Percentiles rank a stretch among this genome's conserved stretches.
Conservation (phyloP, 2,113 vertebrate genomes). For the Puntigrus tetrazona region DNA sequence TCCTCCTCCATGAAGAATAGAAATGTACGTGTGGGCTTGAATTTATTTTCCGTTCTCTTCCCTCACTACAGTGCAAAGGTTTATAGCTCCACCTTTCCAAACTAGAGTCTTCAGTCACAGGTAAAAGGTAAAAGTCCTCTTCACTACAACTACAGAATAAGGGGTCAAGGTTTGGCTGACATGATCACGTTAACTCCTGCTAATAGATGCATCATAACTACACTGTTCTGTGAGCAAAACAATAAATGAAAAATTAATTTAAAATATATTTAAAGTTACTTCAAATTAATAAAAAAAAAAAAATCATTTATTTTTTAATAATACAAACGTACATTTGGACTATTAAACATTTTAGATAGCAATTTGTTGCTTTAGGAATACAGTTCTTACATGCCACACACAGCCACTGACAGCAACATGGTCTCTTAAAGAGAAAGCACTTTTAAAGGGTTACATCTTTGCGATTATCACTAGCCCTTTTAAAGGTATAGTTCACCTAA, state of each 20-base stretch:
- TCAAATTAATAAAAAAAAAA: not conserved
- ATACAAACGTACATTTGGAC: not conserved
- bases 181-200: not conserved
- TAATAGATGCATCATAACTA: not conserved
- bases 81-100: slow-evolving; percentile 1
- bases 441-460: not conserved
- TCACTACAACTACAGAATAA: not conserved
- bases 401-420: not conserved
- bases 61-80: not conserved
- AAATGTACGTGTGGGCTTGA: not conserved
- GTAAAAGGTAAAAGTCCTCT: slow-evolving; percentile 20
- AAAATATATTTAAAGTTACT: no score
- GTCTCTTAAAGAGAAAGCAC: not conserved
- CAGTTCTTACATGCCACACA: not conserved
- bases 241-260: not conserved
- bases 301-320: not conserved
- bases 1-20: slow-evolving; percentile 18
- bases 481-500: no score
- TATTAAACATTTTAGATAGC: not conserved
- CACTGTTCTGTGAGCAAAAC: not conserved
- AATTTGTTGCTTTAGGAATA: not conserved
- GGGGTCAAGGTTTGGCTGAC: not conserved
- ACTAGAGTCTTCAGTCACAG: not conserved
- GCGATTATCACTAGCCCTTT: not conserved
- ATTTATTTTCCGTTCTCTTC: not conserved